A percentile compares a stretch with the other conserved stretches of the same genome.
Conservation (phyloP, 2,113 vertebrate species). For the Apeltes quadracus region DNA sequence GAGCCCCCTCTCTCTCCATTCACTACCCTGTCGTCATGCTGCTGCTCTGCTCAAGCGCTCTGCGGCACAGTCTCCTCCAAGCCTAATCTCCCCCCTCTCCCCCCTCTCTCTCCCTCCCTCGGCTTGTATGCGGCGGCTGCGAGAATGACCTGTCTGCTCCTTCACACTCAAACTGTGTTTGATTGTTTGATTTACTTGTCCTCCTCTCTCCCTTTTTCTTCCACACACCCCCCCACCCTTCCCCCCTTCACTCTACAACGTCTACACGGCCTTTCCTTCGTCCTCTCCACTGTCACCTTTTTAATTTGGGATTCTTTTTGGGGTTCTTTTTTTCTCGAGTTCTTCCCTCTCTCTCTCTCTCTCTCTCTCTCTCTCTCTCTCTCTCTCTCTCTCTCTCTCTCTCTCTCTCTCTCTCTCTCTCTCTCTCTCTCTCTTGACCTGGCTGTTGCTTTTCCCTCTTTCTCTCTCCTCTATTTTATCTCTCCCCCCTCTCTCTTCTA, state of each 20-base stretch:
- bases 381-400: conserved; percentile 51
- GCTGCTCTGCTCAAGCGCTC: conserved; percentile 64
- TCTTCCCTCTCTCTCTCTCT: conserved; percentile 47
- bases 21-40: conserved; percentile 63
- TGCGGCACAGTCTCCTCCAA: conserved; percentile 57
- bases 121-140: conserved; percentile 66
- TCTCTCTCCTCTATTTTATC: conserved; percentile 85
- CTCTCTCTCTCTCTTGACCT: conserved; percentile 34
- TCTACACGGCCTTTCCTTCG: conserved; percentile 50
- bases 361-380: conserved; percentile 82
- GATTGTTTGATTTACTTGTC: conserved; percentile 92
- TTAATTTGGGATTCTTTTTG: conserved; percentile 33
- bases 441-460: conserved; percentile 69
- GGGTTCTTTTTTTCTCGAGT: conserved; percentile 28
- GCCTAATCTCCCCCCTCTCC: conserved; percentile 23
- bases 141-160: conserved; percentile 86
- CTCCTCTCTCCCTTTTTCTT: conserved; percentile 84
- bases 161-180: conserved; percentile 83
- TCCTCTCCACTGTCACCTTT: conserved; percentile 43
- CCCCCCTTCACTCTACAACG: conserved; percentile 54
- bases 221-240: conserved; percentile 72
- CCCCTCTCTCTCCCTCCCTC: background rate
- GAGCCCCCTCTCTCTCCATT: conserved; percentile 54
- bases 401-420: conserved; percentile 81
- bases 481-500: conserved; percentile 52